phyloP scores from a whole-genome alignment of 2,888 invertebrate species.

The Cosmorhoe ocellata region DNA sequence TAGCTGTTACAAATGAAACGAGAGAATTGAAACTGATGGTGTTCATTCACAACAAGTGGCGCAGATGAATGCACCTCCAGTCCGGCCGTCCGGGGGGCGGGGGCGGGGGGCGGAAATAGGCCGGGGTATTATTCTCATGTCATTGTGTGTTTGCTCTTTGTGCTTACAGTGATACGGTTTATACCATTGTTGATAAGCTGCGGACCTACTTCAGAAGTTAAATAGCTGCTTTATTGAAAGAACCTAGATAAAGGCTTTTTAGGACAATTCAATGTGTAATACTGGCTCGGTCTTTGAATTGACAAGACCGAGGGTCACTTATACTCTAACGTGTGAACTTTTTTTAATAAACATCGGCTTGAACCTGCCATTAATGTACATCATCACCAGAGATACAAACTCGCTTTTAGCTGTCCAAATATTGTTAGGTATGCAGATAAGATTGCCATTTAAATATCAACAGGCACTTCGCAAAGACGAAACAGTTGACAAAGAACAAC shows the following conservation, averaged over 20 bases:
- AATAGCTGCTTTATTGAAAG: neutral
- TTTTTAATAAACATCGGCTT: too few relatives aligned
- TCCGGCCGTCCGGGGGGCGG: slow-evolving; percentile 7
- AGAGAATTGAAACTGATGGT: slow-evolving; percentile 46
- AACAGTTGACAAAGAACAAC: too few relatives aligned
- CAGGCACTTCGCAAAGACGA: neutral
- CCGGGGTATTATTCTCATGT: slow-evolving; percentile 10
- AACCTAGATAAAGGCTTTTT: too few relatives aligned
- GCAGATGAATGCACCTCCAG: slow-evolving; percentile 16
- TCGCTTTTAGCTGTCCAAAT: too few relatives aligned
- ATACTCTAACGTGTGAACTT: too few relatives aligned
- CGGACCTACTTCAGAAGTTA: neutral
- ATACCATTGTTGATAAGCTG: slow-evolving; percentile 1
- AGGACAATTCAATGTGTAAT: too few relatives aligned
- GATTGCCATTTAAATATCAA: neutral
- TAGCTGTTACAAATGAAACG: slow-evolving; percentile 43
- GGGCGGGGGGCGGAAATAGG: slow-evolving; percentile 9
- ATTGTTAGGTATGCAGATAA: too few relatives aligned
- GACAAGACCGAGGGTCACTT: too few relatives aligned
- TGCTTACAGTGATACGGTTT: slow-evolving; percentile 1
- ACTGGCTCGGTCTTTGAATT: too few relatives aligned
- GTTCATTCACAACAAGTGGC: slow-evolving; percentile 22
- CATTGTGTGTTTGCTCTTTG: slow-evolving; percentile 10
- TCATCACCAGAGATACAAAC: too few relatives aligned
- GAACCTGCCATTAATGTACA: too few relatives aligned